A percentile compares a stretch with the other conserved stretches of the same genome.
Evolutionary conservation across 2,113 vertebrate species (phyloP).

Genomic region (Sitta europaea): DNA sequence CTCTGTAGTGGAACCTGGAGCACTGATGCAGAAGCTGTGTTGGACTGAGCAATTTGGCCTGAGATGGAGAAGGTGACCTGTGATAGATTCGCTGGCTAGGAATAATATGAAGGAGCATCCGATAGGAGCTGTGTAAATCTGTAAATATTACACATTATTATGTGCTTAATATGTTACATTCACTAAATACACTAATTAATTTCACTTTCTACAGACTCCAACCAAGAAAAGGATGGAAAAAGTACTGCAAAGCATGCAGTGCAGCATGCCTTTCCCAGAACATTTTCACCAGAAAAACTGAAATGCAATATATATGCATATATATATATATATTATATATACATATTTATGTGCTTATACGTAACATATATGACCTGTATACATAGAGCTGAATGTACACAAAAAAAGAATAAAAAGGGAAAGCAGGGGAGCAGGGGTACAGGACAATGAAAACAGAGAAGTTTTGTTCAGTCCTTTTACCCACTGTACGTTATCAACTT

Average conservation of each 20-base stretch:
- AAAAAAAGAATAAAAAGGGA: background rate
- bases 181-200: background rate
- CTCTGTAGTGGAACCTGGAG: background rate
- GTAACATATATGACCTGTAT: background rate
- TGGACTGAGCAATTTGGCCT: background rate
- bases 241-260: background rate
- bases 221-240: background rate
- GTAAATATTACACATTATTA: background rate
- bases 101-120: background rate
- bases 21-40: background rate
- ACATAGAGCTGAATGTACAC: rapidly evolving
- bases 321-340: no score
- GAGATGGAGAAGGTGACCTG: background rate
- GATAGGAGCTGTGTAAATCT: background rate
- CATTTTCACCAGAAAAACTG: background rate
- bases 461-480: background rate
- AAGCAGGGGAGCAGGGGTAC: background rate
- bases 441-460: background rate
- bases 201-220: background rate
- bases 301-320: background rate
- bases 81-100: background rate
- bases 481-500: background rate
- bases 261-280: background rate
- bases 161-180: background rate
- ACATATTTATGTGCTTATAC: rapidly evolving